Percentiles rank a stretch among this genome's conserved stretches.
These are phyloP conservation scores for Glaucopsyche alexis DNA, from an alignment of 2,888 invertebrate genomes.

Conservation along the genomic window DNA sequence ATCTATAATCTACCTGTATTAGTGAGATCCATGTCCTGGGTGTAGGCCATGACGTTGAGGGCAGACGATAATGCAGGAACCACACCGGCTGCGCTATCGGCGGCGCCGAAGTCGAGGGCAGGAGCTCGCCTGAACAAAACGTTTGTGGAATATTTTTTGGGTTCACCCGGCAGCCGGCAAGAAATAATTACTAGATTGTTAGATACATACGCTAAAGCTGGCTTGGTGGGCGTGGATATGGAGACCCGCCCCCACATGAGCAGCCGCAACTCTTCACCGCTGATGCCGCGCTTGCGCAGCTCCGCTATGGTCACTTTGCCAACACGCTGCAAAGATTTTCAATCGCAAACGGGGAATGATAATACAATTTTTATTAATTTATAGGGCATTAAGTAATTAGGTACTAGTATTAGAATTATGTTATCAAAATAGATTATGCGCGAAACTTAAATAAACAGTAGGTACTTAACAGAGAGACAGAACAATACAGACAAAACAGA, in stretches of 20 bases:
- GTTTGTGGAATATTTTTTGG: not conserved
- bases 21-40: conserved; percentile 84
- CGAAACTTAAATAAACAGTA: too few relatives aligned
- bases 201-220: conserved; percentile 60
- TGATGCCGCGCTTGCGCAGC: conserved; percentile 89
- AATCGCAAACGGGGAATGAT: not conserved
- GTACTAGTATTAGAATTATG: too few relatives aligned
- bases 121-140: conserved; percentile 50
- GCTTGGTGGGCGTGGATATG: conserved; percentile 91
- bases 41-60: conserved; percentile 91
- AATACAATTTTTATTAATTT: not conserved
- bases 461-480: too few relatives aligned
- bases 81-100: conserved; percentile 56
- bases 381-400: too few relatives aligned
- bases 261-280: conserved; percentile 90
- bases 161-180: too few relatives aligned
- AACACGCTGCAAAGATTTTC: conserved; percentile 81
- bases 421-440: too few relatives aligned
- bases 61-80: conserved; percentile 85
- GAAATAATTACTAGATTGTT: not conserved
- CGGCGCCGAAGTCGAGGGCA: conserved; percentile 64
- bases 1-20: conserved; percentile 47
- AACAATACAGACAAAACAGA: too few relatives aligned
- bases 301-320: conserved; percentile 93
- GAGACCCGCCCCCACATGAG: conserved; percentile 96